Evolutionary conservation across 2,797 vertebrate species (phyloP), one percentile per base, ranked within the genome.

Genomic region (Threskiornis aethiopicus): DNA sequence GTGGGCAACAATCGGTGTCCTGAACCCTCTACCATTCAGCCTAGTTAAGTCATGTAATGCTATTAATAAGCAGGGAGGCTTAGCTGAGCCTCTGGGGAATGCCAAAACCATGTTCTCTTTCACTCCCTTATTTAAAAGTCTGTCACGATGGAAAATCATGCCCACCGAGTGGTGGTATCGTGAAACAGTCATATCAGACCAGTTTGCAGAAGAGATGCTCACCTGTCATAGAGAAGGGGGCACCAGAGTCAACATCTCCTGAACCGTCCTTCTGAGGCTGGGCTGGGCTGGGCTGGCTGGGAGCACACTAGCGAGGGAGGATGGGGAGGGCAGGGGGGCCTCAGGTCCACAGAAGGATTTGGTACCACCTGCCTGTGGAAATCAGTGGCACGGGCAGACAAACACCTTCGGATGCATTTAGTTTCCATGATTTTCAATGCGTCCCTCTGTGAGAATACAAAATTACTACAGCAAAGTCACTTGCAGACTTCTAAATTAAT

Each of bases 141-240:
- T 1, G 4, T 24, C 0, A 1, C 3, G 3, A 39, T 39, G 35
- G 57, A 76, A 65, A 78, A 77, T 55, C 54, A 24, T 2, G 0
- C 29, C 8, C n/a, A 29, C 8, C 13, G 13, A 22, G 24, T 5
- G 16, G 78, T 44, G 64, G 24, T 25, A 26, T 7, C 8, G 11
- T 31, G 20, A 57, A 79, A n/a, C 0, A 2, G 41, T 28, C 9
- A 0, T 25, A 14, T 33, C 52, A 21, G 28, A 49, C 10, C 54
- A 42, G n/a, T 8, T 22, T 52, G 52, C 39, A 33, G 58, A 44
- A 41, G 64, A 65, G 69, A 47, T 25, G 31, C 42, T 72, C n/a
- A 8, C 26, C 44, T 31, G 24, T 25, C 24, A 26, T 0, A 0
- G 33, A 47, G 70, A 54, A 49, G 28, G 14, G 31, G 55, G 73